phyloP scores from a whole-genome alignment of 1,140 invertebrate species.

The Drosophila sechellia region DNA sequence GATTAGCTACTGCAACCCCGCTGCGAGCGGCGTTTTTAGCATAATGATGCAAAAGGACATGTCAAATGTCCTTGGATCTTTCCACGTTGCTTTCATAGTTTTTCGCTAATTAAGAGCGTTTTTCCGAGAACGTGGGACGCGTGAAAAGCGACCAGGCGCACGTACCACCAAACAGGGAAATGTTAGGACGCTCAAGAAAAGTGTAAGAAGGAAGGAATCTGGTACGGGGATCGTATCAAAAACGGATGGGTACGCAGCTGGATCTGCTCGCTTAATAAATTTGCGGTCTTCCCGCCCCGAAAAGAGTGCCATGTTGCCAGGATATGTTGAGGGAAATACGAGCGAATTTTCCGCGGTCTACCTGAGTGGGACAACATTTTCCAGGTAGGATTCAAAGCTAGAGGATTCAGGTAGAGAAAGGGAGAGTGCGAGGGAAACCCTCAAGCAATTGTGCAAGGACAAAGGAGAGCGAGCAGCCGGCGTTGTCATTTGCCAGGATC shows the following conservation, averaged over 20 bases:
- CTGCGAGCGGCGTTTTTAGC: conserved; percentile 24
- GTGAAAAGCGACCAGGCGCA: conserved; percentile 61
- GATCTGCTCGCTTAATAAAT: conserved; percentile 62
- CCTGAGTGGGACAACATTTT: conserved; percentile 60
- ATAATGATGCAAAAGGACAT: conserved; percentile 21
- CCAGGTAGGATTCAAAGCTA: conserved; percentile 54
- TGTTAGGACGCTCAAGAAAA: not conserved
- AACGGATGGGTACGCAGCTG: conserved; percentile 42
- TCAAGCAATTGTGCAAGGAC: conserved; percentile 34
- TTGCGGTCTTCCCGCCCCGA: conserved; percentile 81
- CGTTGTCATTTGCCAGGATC: conserved; percentile 40
- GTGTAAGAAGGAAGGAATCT: conserved; percentile 16
- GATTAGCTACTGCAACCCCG: conserved; percentile 40
- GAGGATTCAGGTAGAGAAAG: conserved; percentile 43
- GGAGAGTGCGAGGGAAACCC: conserved; percentile 11
- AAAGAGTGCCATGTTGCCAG: conserved; percentile 47
- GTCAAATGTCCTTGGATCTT: conserved; percentile 23
- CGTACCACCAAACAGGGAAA: conserved; percentile 49
- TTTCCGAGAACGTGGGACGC: conserved; percentile 47
- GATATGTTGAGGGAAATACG: conserved; percentile 45
- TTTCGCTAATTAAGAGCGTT: conserved; percentile 63
- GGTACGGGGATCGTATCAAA: conserved; percentile 26
- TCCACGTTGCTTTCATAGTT: conserved; percentile 61
- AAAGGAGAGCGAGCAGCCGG: conserved; percentile 49
- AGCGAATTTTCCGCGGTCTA: conserved; percentile 60